Base-by-base conservation (phyloP, 2,888 invertebrate genomes). In the Neoascia interrupta region DNA sequence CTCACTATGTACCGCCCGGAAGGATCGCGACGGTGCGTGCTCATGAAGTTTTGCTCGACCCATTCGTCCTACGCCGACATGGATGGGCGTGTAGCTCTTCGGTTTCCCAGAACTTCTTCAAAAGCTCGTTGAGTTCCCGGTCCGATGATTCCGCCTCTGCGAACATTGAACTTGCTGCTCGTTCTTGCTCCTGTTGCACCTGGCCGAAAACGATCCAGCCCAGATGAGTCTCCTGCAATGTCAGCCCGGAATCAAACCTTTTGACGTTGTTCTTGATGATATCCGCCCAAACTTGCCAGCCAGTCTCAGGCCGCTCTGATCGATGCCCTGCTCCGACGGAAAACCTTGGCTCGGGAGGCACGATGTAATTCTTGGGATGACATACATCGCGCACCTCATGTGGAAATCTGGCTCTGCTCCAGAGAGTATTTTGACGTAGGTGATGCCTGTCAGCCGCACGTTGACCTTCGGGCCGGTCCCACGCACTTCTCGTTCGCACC, bases 1-100 rank as follows among this genome's bases (percentile, higher is more conserved):
- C n/a, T 54, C 4, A 36, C 63, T n/a, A 63, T 39, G 23, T 34
- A 37, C n/a, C 31, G 16, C 28, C 63, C 63, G 3, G 10, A n/a
- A n/a, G 10, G 3, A 8, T 26, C n/a, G 2, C 37, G 26, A 8
- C 16, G 16, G 13, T 41, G 28, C 2, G 54, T 54, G 8, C 8
- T 16, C 23, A 28, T 18, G 36, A 60, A 60, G 21, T 60, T 60
- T 2, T 34, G 10, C 16, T 60, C 60, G 1, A 34, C 19, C 60
- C 45, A 43, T 43, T 43, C n/a, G n/a, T n/a, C 41, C 5, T 0
- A 10, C 13, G n/a, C n/a, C n/a, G 18, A 34, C 8, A 2, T 11
- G 0, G 13, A 28, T 43, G 10, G 13, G 15, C 15, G 11, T 26
- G 1, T 10, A 28, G 43, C 43, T 58, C 28, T 36, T 58, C 43